phyloP scores from a whole-genome alignment of 2,113 vertebrate genomes.

The mouse (Mus musculus) region GRCm39 chr9:42147001-42147500 shows the following conservation, averaged over 20 bases:
- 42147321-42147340: not conserved
- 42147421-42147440: not conserved
- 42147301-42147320: not conserved
- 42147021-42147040: not conserved
- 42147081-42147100: not conserved
- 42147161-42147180: not conserved
- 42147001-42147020: not conserved
- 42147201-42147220: not conserved
- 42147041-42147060: not conserved
- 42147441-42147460: not conserved
- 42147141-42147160: not conserved
- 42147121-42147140: not conserved
- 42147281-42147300: not conserved
- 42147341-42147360: not conserved
- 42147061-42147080: not conserved
- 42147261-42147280: not conserved
- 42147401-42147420: not conserved
- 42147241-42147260: not conserved
- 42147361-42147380: not conserved
- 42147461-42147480: constrained; percentile 20
- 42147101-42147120: constrained; percentile 37
- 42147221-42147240: constrained; percentile 7
- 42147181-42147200: not conserved
- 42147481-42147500: not conserved
- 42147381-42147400: not conserved